Conservation (phyloP, 2,888 invertebrate species). For the Gari tellinella region DNA sequence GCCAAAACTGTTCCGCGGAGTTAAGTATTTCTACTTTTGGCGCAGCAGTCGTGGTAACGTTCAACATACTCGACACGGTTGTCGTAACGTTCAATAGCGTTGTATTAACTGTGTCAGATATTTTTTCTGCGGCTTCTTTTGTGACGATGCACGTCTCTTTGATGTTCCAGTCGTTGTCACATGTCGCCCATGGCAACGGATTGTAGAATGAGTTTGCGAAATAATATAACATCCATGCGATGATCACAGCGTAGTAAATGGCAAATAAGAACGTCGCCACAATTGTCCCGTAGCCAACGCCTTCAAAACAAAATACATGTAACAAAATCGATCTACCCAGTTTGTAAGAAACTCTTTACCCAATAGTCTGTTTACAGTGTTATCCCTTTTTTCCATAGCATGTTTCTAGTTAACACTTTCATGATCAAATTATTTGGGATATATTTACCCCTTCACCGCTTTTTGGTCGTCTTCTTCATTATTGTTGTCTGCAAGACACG, state of each 20-base stretch:
- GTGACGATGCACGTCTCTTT: constrained; percentile 28
- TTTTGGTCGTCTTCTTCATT: too few relatives aligned
- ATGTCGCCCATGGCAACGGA: constrained; percentile 54
- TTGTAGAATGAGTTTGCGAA: constrained; percentile 79
- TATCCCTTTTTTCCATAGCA: too few relatives aligned
- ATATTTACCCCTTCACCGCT: too few relatives aligned
- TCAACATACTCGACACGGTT: not conserved
- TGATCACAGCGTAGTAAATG: constrained; percentile 86
- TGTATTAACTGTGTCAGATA: not conserved
- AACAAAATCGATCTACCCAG: too few relatives aligned
- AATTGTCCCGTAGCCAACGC: constrained; percentile 49
- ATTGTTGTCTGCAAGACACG: too few relatives aligned
- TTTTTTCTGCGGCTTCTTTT: not conserved
- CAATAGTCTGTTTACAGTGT: too few relatives aligned
- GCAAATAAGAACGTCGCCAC: constrained; percentile 65
- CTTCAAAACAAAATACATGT: too few relatives aligned
- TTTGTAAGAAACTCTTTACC: too few relatives aligned
- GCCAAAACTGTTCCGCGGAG: constrained; percentile 38
- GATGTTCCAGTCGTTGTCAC: constrained; percentile 57
- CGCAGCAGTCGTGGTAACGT: not conserved
- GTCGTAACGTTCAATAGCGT: not conserved
- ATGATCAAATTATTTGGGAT: too few relatives aligned
- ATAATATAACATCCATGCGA: constrained; percentile 84
- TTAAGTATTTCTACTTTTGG: constrained; percentile 4
- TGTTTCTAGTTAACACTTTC: too few relatives aligned